These are phyloP conservation scores for Trematocara variabile DNA, from an alignment of 2,113 vertebrate species.

Conservation along the genomic window DNA sequence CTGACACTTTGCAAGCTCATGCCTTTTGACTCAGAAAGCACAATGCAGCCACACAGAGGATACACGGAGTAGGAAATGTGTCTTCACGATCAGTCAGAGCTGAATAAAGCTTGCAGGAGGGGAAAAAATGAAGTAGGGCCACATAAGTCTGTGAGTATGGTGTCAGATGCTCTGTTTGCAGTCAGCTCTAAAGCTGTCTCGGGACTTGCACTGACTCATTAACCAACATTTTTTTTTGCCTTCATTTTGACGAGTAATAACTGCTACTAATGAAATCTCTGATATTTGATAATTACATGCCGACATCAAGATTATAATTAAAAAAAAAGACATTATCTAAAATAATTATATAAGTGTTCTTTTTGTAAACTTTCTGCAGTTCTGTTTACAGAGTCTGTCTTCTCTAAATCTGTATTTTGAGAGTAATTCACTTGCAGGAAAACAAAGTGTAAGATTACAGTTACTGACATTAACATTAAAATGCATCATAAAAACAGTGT, in stretches of 20 bases:
- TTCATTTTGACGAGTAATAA: not conserved
- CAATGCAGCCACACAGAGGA: conserved; percentile 20
- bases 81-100: conserved; percentile 30
- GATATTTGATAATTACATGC: not conserved
- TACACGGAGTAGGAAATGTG: conserved; percentile 18
- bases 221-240: not conserved
- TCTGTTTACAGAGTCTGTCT: not conserved
- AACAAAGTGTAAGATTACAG: not conserved
- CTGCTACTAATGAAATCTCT: not conserved
- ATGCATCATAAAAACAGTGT: not conserved
- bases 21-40: conserved; percentile 34
- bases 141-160: not conserved
- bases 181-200: conserved; percentile 7
- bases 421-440: not conserved
- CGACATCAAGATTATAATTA: not conserved
- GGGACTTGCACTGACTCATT: not conserved
- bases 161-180: conserved; percentile 24
- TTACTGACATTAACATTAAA: not conserved
- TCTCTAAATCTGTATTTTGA: not conserved
- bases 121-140: conserved; percentile 17
- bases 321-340: not conserved
- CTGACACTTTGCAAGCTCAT: conserved; percentile 2
- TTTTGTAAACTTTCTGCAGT: not conserved
- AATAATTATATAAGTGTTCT: not conserved
- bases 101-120: not conserved